These are phyloP conservation scores for Scytalopus superciliaris DNA, from an alignment of 2,113 vertebrate genomes.

Conservation along the genomic window DNA sequence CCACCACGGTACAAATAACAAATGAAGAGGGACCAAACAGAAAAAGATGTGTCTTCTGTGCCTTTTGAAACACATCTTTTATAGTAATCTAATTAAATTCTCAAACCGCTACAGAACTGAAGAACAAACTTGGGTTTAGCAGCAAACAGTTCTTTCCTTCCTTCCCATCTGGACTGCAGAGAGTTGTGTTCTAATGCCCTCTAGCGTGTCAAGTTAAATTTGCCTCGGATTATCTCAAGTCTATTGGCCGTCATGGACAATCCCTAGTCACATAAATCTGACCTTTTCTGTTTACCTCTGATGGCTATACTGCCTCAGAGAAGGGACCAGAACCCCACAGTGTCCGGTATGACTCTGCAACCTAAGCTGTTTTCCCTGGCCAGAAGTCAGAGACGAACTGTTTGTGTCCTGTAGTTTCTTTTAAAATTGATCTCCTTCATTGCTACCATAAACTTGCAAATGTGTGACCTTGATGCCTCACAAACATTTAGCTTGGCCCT, in stretches of 20 bases:
- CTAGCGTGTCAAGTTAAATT: background rate
- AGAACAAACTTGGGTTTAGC: background rate
- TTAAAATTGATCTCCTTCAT: background rate
- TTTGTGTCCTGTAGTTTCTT: background rate
- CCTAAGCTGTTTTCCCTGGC: background rate
- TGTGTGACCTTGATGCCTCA: background rate
- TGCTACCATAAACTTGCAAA: background rate
- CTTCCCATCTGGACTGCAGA: background rate
- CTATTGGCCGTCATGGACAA: background rate
- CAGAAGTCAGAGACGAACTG: background rate
- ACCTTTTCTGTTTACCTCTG: background rate
- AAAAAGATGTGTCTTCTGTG: background rate
- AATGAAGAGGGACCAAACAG: background rate
- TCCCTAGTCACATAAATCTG: background rate
- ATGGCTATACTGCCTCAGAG: background rate
- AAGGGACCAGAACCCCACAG: background rate
- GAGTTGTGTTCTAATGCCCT: conserved; percentile 25
- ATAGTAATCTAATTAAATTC: background rate
- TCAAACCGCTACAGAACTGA: background rate
- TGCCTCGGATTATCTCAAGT: background rate
- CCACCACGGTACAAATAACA: background rate
- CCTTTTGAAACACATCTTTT: background rate
- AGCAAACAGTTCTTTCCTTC: background rate
- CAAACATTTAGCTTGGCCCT: background rate
- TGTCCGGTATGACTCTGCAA: background rate